A percentile compares a stretch with the other conserved stretches of the same genome.
Conservation (phyloP, 2,888 invertebrate genomes). For the Hedychridium roseum region DNA sequence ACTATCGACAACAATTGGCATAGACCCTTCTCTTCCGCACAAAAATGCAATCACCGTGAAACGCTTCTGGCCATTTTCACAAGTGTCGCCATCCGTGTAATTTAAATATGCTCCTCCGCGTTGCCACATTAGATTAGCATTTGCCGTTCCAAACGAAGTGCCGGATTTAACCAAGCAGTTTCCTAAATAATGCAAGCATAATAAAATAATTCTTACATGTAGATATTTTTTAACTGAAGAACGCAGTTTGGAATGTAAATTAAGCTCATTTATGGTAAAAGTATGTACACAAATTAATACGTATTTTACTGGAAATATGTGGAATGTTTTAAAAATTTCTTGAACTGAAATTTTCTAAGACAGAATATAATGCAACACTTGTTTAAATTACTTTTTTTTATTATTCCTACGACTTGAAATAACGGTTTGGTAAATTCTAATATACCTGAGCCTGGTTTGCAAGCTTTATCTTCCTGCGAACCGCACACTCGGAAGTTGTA, state of each 20-base stretch:
- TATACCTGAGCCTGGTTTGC: constrained; percentile 39
- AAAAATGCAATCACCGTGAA: constrained; percentile 50
- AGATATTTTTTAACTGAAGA: constrained; percentile 6
- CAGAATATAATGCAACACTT: no score
- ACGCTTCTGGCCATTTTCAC: constrained; percentile 31
- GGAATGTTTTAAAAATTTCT: background rate
- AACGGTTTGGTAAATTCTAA: constrained; percentile 3
- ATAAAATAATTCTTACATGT: constrained; percentile 3
- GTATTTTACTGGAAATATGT: background rate
- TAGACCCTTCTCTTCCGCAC: constrained; percentile 41
- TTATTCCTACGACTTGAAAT: no score
- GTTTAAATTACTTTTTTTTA: no score
- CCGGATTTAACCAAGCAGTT: constrained; percentile 37
- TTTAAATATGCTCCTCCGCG: constrained; percentile 54
- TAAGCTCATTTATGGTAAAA: constrained; percentile 7
- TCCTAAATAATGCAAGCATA: no score
- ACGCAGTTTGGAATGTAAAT: background rate
- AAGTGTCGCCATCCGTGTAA: constrained; percentile 53
- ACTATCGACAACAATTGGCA: constrained; percentile 40
- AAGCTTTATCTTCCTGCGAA: constrained; percentile 28
- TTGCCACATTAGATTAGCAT: constrained; percentile 50
- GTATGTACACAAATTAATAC: background rate
- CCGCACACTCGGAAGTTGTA: constrained; percentile 49
- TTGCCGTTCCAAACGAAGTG: constrained; percentile 46
- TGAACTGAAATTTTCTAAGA: no score